phyloP scores from a whole-genome alignment of 2,888 invertebrate genomes.

The Nasonovia ribisnigri region DNA sequence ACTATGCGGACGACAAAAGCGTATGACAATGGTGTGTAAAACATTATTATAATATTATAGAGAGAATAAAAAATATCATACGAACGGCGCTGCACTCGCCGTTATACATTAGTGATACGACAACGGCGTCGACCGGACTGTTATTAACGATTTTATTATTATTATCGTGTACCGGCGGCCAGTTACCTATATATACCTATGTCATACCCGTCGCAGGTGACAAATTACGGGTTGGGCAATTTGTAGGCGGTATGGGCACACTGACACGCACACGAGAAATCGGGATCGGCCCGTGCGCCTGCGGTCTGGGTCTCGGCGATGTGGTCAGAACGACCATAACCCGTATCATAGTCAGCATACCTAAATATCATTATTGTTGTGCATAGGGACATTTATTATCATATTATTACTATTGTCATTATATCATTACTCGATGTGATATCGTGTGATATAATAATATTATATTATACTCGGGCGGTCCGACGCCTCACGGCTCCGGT shows the following conservation, averaged over 20 bases:
- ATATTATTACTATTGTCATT: neutral
- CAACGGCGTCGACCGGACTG: slow-evolving; percentile 46
- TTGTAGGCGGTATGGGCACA: slow-evolving; percentile 56
- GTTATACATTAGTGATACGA: neutral
- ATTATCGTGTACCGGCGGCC: slow-evolving; percentile 29
- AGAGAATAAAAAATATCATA: neutral
- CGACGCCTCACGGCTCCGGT: neutral
- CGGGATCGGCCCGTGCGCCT: slow-evolving; percentile 59
- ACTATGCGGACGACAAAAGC: slow-evolving; percentile 36
- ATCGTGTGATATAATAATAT: neutral
- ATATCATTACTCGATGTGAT: neutral
- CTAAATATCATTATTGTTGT: neutral
- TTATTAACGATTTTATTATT: slow-evolving; percentile 65
- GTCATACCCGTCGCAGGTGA: slow-evolving; percentile 44
- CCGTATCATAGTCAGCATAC: neutral
- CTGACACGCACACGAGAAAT: slow-evolving; percentile 10
- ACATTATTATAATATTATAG: neutral
- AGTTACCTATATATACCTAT: neutral
- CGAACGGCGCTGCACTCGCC: neutral
- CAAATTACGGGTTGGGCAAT: slow-evolving; percentile 64
- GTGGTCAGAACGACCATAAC: slow-evolving; percentile 51
- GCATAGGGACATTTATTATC: neutral
- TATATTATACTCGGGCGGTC: neutral
- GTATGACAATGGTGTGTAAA: slow-evolving; percentile 61
- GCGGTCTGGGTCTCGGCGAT: slow-evolving; percentile 44